Percentiles rank a stretch among this genome's conserved stretches.
Conservation (phyloP, 2,113 vertebrate genomes). For the Talpa occidentalis region DNA sequence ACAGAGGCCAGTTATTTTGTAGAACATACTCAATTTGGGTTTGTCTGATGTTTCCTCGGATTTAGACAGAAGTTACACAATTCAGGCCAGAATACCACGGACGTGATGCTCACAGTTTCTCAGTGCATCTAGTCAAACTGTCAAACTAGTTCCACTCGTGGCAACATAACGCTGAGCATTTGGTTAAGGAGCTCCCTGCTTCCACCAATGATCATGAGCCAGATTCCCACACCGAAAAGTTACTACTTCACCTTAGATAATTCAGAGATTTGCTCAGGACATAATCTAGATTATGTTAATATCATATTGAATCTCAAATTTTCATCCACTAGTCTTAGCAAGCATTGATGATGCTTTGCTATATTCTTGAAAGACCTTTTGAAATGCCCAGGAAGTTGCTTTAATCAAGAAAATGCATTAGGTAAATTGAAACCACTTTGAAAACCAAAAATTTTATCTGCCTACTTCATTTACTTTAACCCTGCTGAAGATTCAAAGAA, state of each 20-base stretch:
- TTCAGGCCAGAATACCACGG: neutral
- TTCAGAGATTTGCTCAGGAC: neutral
- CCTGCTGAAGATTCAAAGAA: neutral
- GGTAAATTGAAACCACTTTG: slow-evolving; percentile 26
- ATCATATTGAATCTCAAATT: neutral
- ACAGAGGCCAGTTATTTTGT: neutral
- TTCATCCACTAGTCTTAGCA: neutral
- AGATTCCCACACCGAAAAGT: neutral
- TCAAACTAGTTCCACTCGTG: neutral
- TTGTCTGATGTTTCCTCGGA: neutral
- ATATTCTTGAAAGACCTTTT: neutral
- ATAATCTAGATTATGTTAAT: neutral
- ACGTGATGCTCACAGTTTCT: neutral
- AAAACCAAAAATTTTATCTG: slow-evolving; percentile 44
- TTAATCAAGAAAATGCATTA: slow-evolving; percentile 35
- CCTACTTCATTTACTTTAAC: slow-evolving; percentile 46
- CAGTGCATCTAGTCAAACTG: neutral
- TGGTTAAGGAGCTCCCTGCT: neutral
- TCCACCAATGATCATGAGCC: neutral
- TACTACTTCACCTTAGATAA: neutral
- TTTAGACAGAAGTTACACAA: neutral
- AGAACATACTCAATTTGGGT: neutral
- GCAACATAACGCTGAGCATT: neutral
- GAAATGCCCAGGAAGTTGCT: slow-evolving; percentile 19
- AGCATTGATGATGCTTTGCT: neutral